These are phyloP conservation scores for Cephus spinipes DNA, from an alignment of 2,888 invertebrate species.

Conservation along the genomic window DNA sequence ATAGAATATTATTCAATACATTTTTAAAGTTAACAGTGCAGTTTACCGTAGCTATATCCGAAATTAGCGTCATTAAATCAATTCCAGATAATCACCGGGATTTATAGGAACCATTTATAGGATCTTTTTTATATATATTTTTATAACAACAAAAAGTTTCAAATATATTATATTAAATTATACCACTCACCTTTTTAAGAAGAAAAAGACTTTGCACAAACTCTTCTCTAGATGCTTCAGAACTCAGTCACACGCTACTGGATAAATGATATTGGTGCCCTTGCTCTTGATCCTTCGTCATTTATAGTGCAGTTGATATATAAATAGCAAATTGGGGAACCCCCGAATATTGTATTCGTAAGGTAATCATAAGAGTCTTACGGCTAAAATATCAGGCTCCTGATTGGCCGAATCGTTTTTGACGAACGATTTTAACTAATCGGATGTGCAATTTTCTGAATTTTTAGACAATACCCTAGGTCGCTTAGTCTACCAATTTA, in stretches of 20 bases:
- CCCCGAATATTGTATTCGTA: background rate
- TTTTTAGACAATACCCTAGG: background rate
- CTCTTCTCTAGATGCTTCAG: background rate
- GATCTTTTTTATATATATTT: background rate
- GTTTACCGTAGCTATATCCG: background rate
- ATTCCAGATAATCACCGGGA: background rate
- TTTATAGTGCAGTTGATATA: background rate
- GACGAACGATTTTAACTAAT: background rate
- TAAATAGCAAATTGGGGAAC: background rate
- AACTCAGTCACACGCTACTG: background rate
- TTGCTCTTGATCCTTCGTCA: background rate
- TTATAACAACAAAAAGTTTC: background rate
- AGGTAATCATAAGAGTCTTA: too few species aligned
- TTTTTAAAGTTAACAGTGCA: background rate
- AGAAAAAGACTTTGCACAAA: background rate
- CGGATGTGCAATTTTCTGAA: background rate
- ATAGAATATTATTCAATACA: background rate
- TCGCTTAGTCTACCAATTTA: background rate
- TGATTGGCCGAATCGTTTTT: background rate
- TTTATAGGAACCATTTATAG: too few species aligned
- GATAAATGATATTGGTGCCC: background rate
- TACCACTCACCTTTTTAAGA: background rate
- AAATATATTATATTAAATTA: background rate
- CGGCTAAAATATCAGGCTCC: too few species aligned
- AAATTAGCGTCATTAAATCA: background rate